Evolutionary conservation across 2,888 invertebrate species (phyloP).

Genomic region (Sinopyrophorus schimmeli): DNA sequence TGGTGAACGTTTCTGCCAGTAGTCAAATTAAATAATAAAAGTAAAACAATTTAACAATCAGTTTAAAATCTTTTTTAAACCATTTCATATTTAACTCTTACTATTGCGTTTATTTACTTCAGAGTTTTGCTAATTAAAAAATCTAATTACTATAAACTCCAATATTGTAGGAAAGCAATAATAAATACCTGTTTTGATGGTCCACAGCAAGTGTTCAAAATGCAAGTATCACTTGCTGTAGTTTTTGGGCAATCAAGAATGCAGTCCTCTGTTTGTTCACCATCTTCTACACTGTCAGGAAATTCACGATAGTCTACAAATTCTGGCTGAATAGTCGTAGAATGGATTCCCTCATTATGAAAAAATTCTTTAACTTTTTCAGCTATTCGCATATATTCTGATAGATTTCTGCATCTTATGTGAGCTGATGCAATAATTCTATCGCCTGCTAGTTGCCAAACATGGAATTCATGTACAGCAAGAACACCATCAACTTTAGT

Average conservation of each 20-base stretch:
- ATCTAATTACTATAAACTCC: no score
- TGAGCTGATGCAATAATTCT: constrained; percentile 97
- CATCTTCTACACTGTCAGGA: constrained; percentile 51
- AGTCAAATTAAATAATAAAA: no score
- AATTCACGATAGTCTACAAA: constrained; percentile 78
- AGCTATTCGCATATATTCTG: constrained; percentile 96
- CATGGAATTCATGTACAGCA: constrained; percentile 97
- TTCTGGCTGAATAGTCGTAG: constrained; percentile 98
- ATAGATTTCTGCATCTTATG: constrained; percentile 90
- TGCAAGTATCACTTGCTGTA: constrained; percentile 70
- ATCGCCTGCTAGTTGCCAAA: constrained; percentile 97
- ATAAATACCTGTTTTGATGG: constrained; percentile 75
- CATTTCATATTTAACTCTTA: no score
- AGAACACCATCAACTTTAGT: constrained; percentile 92
- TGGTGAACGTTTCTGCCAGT: no score
- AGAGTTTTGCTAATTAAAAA: no score
- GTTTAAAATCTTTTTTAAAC: no score
- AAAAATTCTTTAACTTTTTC: constrained; percentile 96
- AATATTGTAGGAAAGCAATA: no score
- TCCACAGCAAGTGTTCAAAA: constrained; percentile 87
- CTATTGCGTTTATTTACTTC: no score
- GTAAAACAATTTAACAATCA: no score
- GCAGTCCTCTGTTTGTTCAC: constrained; percentile 68
- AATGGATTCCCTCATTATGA: constrained; percentile 98
- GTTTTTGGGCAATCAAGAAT: constrained; percentile 87